Conservation (phyloP, 2,888 invertebrate species). For the Lissonota sp. region DNA sequence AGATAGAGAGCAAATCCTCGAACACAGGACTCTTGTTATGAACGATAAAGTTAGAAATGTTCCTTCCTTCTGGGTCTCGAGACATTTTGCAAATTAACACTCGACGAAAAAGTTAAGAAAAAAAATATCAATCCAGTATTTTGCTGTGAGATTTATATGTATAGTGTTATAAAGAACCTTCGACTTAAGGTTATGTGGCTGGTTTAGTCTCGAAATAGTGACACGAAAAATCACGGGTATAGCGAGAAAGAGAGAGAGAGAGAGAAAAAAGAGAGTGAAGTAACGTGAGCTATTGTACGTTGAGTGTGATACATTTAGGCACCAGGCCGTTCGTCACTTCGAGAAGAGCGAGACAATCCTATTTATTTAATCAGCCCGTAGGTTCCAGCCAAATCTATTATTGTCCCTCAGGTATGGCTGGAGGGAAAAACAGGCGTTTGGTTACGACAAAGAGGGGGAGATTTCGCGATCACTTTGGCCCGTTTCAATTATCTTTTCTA, state of each 20-base stretch:
- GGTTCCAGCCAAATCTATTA: constrained; percentile 84
- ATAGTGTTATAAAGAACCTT: constrained; percentile 37
- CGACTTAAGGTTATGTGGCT: constrained; percentile 71
- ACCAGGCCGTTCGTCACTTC: constrained; percentile 74
- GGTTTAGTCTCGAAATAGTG: constrained; percentile 61
- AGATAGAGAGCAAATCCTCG: too few species aligned
- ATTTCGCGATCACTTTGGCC: too few species aligned
- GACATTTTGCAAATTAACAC: neutral
- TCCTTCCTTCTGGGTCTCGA: neutral
- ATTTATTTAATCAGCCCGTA: constrained; percentile 83
- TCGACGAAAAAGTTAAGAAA: neutral
- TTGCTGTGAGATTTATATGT: neutral
- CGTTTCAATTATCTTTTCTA: constrained; percentile 39
- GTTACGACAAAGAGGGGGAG: constrained; percentile 38
- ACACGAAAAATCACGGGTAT: constrained; percentile 53
- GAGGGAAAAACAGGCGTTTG: constrained; percentile 75
- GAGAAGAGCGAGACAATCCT: constrained; percentile 76
- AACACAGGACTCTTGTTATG: neutral
- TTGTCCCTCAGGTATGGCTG: constrained; percentile 83
- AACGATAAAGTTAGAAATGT: neutral
- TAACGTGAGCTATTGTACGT: constrained; percentile 65
- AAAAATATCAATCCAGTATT: neutral
- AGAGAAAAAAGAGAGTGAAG: constrained; percentile 52
- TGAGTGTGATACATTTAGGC: constrained; percentile 70
- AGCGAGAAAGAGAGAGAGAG: constrained; percentile 37